Base-by-base conservation (phyloP, 2,113 vertebrate species). In the Brachypteracias leptosomus region DNA sequence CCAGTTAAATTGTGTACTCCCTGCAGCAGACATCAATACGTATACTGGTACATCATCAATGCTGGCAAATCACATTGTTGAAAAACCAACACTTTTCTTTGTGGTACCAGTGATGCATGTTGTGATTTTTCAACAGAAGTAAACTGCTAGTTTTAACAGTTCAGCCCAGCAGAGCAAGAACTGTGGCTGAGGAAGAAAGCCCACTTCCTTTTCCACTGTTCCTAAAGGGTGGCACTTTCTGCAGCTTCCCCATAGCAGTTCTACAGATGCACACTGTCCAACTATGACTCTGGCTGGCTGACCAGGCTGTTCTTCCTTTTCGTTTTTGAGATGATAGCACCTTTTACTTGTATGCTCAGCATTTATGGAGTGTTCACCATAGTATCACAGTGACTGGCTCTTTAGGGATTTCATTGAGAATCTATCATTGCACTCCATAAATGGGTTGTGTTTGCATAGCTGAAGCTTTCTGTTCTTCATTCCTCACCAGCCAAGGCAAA, bases 1-100 rank as follows among this genome's bases (percentile, higher is more conserved):
- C 10, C 59, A 46, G 21, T 29, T 29, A 55, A 62, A 40, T 3
- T 10, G 24, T 10, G 26, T 31, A 44, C 49, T 79, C 12, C 36
- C 38, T 61, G 35, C 49, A 73, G 62, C 66, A 52, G 18, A 18
- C 36, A 46, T 42, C 61, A 71, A 7, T 5, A 3, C 16, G 2
- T 35, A 6, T 2, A 5, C 7, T 29, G 12, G 16, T 75, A 2
- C 5, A n/a, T 65, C 63, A 59, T 44, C 36, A 57, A 20, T 29
- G 26, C 33, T 12, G 25, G n/a, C n/a, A 63, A 63, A 68, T 4
- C 0, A 2, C 26, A 18, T 6, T 58, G n/a, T 1, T 31, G 67
- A 62, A 55, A 88, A 66, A 57, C 17, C 59, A 62, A 0, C 0
- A 1, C n/a, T 65, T 36, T 16, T 83, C 18, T 55, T 72, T 47